These are phyloP conservation scores for Oncorhynchus nerka DNA, from an alignment of 2,113 vertebrate genomes.

Conservation along the genomic window DNA sequence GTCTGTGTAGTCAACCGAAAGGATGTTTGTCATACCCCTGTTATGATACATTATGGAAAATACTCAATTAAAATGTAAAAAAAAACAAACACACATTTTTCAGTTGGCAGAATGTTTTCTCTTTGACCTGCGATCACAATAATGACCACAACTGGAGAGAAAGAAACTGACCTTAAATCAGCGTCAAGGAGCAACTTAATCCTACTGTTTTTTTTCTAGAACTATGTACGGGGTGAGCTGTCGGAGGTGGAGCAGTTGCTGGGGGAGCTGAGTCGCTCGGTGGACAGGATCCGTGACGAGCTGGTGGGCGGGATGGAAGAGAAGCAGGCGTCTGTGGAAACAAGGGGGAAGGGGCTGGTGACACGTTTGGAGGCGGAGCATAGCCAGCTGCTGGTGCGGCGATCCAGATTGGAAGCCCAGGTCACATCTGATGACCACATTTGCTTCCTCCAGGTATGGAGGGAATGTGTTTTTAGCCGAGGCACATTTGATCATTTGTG, in stretches of 20 bases:
- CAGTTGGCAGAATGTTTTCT: too few species aligned
- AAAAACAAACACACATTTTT: too few species aligned
- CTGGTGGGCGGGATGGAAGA: constrained; percentile 62
- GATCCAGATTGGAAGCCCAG: constrained; percentile 61
- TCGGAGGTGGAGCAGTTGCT: constrained; percentile 60
- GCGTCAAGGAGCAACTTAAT: not conserved
- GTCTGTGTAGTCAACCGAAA: too few species aligned
- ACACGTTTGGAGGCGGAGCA: constrained; percentile 62
- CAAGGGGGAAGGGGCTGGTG: constrained; percentile 53
- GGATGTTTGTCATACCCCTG: too few species aligned
- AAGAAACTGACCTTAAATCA: not conserved
- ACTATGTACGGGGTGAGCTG: constrained; percentile 55
- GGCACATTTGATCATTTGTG: too few species aligned
- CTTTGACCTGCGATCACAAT: too few species aligned
- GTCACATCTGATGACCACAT: constrained; percentile 75
- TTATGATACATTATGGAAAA: too few species aligned
- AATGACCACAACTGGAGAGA: too few species aligned
- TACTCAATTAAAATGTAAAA: too few species aligned
- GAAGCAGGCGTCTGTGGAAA: constrained; percentile 58
- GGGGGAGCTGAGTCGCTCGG: constrained; percentile 35
- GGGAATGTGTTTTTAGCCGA: not conserved
- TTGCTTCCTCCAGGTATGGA: constrained; percentile 68
- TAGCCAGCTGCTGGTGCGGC: constrained; percentile 44
- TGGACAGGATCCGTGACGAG: constrained; percentile 59
- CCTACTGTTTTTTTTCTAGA: constrained; percentile 39